Conservation (phyloP, 2,888 invertebrate genomes). For the Stictocephala bisonia region DNA sequence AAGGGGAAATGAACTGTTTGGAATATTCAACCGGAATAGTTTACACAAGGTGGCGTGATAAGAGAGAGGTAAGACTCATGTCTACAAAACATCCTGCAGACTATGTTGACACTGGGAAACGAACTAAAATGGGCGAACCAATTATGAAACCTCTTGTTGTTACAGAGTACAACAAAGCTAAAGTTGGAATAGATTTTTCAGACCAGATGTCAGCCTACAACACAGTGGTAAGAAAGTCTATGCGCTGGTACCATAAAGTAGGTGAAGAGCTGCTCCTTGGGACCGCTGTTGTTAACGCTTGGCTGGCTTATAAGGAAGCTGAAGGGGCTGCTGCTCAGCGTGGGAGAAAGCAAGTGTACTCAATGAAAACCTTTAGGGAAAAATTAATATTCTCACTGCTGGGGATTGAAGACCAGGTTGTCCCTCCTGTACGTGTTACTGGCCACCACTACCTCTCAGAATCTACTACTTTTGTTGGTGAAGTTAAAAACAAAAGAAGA, state of each 20-base stretch:
- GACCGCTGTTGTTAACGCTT: constrained; percentile 3
- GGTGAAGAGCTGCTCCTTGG: constrained; percentile 15
- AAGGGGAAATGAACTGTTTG: constrained; percentile 18
- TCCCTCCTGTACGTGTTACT: not conserved
- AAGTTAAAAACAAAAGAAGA: constrained; percentile 7
- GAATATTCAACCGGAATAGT: not conserved
- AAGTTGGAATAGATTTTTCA: constrained; percentile 16
- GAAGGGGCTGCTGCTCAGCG: not conserved
- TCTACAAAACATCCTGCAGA: not conserved
- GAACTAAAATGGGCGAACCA: not conserved
- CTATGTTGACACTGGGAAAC: not conserved
- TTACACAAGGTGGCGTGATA: constrained; percentile 11
- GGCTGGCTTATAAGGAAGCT: not conserved
- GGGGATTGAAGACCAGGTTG: not conserved
- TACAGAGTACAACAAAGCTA: constrained; percentile 11
- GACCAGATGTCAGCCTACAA: constrained; percentile 14
- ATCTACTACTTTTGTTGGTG: not conserved
- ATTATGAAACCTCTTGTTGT: constrained; percentile 6
- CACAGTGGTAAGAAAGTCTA: constrained; percentile 4
- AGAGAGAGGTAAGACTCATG: not conserved
- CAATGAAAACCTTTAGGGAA: not conserved
- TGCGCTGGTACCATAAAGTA: constrained; percentile 15
- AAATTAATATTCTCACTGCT: constrained; percentile 2
- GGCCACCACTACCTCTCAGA: constrained; percentile 2
- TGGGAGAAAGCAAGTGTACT: constrained; percentile 2